Evolutionary conservation across 2,113 vertebrate genomes (phyloP), one percentile per base, ranked within the genome.

Genomic region (Oncorhynchus mykiss): DNA sequence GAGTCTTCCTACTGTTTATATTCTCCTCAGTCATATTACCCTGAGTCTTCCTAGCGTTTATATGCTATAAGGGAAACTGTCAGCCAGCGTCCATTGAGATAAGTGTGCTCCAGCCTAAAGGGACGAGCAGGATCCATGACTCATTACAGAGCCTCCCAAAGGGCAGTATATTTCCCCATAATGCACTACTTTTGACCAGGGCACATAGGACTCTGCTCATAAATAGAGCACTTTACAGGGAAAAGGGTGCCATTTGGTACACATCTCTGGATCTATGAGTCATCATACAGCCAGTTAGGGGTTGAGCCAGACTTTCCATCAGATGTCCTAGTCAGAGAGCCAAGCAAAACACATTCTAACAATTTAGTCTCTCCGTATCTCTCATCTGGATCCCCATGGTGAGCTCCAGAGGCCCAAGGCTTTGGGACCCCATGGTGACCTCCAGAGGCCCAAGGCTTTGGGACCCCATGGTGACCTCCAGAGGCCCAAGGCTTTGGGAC

Each of bases 251-350:
- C 13, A 18, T 57, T 14, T 57, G 4, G 54, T 18, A 20, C 14
- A 71, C 70, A 79, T 75, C 59, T 81, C 87, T 80, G 25, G 64
- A 13, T 74, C 73, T 78, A 48, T 88, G 85, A 91, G 82, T 89
- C 85, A 87, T 70, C 74, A 54, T 60, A 31, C 65, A 54, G 16
- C 2, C 39, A 78, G 72, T 84, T 62, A 62, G 78, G 76, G 73
- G 20, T 78, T 62, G 78, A 48, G 39, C 83, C 79, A 73, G 67
- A 5, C 24, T 86, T 87, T 84, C 79, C 87, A 88, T 90, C 88
- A 87, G 82, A 88, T 90, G 84, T 86, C 84, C 83, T 51, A 3
- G 73, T 12, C 45, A 45, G 71, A 82, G 62, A 85, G 88, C 86
- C 84, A 87, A 70, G 73, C n/a, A 1, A 18, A 29, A 29, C 31